phyloP scores from a whole-genome alignment of 2,888 invertebrate genomes.

The Leistus spinibarbis region DNA sequence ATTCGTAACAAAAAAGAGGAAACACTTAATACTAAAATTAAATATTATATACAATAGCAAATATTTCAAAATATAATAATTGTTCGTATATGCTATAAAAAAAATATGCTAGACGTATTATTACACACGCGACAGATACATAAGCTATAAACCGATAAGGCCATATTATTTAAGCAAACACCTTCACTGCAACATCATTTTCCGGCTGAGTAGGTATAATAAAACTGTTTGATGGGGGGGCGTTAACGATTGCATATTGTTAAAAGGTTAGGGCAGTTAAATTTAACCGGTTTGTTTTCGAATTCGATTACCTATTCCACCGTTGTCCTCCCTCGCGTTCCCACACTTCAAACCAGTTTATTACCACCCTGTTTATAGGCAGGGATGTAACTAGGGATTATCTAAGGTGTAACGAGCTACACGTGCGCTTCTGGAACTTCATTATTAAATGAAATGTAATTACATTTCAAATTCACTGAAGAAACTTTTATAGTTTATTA shows the following conservation, averaged over 20 bases:
- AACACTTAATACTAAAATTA: constrained; percentile 2
- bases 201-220: constrained; percentile 32
- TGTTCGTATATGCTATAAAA: too few relatives aligned
- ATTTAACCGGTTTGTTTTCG: constrained; percentile 35
- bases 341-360: background rate
- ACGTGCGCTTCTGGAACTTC: background rate
- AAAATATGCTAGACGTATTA: too few relatives aligned
- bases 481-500: too few relatives aligned
- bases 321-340: background rate
- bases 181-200: constrained; percentile 34
- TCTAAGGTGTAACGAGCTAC: background rate
- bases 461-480: background rate
- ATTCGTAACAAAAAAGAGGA: background rate
- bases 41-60: background rate
- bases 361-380: background rate
- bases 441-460: background rate
- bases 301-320: constrained; percentile 28
- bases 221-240: constrained; percentile 32
- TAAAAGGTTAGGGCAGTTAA: constrained; percentile 37
- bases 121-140: background rate
- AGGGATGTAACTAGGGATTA: constrained; percentile 5
- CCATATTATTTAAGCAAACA: constrained; percentile 35
- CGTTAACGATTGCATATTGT: constrained; percentile 35
- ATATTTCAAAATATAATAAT: too few relatives aligned
- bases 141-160: background rate